Evolutionary conservation across 2,113 vertebrate species (phyloP), one percentile per base, ranked within the genome.

Genomic region (Megaptera novaeangliae): DNA sequence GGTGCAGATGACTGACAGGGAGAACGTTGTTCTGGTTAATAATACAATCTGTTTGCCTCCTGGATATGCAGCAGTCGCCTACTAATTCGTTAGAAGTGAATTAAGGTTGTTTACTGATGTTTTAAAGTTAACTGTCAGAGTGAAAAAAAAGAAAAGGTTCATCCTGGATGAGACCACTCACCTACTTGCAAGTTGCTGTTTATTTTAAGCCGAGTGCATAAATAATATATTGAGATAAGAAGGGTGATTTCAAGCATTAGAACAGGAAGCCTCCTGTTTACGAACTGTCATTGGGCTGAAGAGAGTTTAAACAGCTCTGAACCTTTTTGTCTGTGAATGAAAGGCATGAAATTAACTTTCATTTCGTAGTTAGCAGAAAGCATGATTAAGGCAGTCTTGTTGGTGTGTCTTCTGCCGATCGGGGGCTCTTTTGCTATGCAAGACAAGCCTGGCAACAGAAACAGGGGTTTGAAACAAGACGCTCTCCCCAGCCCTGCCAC

Each of bases 21-120:
- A 95, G 96, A 96, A 95, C 84, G 96, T 85, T 97, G 96, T 92
- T 96, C 94, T 95, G 97, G 96, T 97, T 97, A 93, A 97, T 97
- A 97, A 97, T 97, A 96, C 97, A 97, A 98, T 95, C 97, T 92
- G 80, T 95, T 97, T 69, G 74, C 83, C 96, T 97, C 96, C 83
- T 72, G 94, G 84, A 98, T 97, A 97, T 84, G 89, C 97, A 96
- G 97, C 96, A 68, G 94, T 90, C 57, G 94, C 96, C 74, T 98
- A 83, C 96, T 98, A 75, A 97, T 94, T 97, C 57, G 46, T 92
- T 97, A 88, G 89, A 97, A 94, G 96, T 96, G 93, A 98, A 95
- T 97, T 94, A 96, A 98, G 97, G 94, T 98, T 98, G 92, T 97
- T 98, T 98, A 98, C 97, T 74, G 27, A 97, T 96, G 94, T 97